Base-by-base conservation (phyloP, 2,113 vertebrate species). In the Prionailurus bengalensis region DNA sequence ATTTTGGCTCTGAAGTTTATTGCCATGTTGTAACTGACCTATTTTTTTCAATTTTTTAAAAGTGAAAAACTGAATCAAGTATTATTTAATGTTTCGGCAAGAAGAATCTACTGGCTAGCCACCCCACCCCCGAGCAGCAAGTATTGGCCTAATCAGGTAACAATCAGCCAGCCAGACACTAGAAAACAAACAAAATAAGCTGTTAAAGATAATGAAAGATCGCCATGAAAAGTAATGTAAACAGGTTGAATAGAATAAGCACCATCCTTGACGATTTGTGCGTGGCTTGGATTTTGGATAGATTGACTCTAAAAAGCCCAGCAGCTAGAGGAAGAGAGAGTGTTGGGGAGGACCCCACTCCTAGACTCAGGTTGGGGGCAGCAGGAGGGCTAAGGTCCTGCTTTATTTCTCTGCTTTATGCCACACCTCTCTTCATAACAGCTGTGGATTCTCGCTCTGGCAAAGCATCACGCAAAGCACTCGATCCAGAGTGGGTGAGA, bases 101-200 rank as follows among this genome's bases (percentile, higher is more conserved):
- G 55, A 80, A 82, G 39, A 17, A 70, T 5, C 39, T 55, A 68
- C 25, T 42, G 29, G 82, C 33, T 61, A 93, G 76, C 66, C 36
- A 71, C 39, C 65, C 31, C 58, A 71, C n/a, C 92, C 63, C 31
- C 39, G 17, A 53, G 55, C 9, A 53, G 51, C 36, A 95, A 45
- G 83, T 51, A 97, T 95, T 90, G 71, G 61, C 79, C 51, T 21
- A 9, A 80, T 53, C 55, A 39, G 92, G 89, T 96, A 96, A 71
- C 53, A 55, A 92, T 29, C 90, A 91, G 73, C 79, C 68, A 65
- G 33, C 76, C 78, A 45, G 48, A 96, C 92, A 83, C n/a, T 19
- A 68, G 63, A 73, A 95, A 97, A 86, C 74, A 94, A 95, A 91
- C 89, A 96, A 91, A 92, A 91, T 14, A n/a, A 93, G 82, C 86